Evolutionary conservation across 2,797 vertebrate species (phyloP).

Genomic region (Rhinoraja longicauda): DNA sequence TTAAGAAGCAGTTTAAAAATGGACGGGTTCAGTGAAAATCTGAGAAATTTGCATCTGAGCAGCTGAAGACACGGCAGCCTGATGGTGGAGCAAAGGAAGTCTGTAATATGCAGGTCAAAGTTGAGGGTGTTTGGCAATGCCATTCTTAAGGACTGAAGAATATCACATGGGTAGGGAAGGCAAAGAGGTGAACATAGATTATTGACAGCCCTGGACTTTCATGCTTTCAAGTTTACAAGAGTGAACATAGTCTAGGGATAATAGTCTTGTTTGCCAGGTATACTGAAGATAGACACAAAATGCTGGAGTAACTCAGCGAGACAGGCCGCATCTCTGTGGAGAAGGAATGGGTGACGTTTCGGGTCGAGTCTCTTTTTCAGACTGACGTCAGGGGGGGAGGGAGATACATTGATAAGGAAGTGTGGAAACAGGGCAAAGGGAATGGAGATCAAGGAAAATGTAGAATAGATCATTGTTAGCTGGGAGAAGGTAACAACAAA

Average conservation of each 20-base stretch:
- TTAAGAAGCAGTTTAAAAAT: not conserved
- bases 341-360: too few species aligned
- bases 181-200: not conserved
- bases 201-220: not conserved
- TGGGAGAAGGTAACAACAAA: not conserved
- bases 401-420: too few species aligned
- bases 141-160: not conserved
- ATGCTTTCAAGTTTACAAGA: not conserved
- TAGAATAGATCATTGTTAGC: too few species aligned
- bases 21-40: not conserved
- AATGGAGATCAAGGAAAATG: too few species aligned
- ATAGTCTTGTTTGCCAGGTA: not conserved
- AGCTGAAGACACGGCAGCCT: not conserved
- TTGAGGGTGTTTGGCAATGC: not conserved
- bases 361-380: too few species aligned
- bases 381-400: too few species aligned
- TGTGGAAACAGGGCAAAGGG: too few species aligned
- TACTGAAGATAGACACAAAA: too few species aligned
- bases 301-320: too few species aligned
- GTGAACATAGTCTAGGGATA: not conserved
- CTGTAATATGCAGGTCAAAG: not conserved
- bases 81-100: not conserved
- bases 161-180: not conserved
- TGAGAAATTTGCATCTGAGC: not conserved
- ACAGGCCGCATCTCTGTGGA: too few species aligned